Evolutionary conservation across 2,113 vertebrate genomes (phyloP).

Genomic region (Nycticebus coucang): DNA sequence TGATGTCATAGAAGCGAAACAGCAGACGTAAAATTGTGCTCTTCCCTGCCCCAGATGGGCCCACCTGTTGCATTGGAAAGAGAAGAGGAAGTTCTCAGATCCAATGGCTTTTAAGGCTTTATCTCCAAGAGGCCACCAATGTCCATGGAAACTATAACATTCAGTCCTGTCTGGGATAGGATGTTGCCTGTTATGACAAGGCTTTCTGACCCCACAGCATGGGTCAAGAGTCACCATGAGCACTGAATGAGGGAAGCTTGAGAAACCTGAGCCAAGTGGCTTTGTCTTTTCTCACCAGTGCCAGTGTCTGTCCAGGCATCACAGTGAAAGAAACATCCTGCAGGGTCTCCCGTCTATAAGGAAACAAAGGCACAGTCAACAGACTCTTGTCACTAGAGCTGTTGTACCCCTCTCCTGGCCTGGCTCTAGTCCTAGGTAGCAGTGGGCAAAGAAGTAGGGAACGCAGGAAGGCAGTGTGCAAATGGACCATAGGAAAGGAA

Average conservation of each 20-base stretch:
- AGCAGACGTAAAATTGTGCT: slow-evolving; percentile 96
- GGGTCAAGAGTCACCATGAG: background rate
- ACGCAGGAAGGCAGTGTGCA: background rate
- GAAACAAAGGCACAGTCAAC: background rate
- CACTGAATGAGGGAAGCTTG: background rate
- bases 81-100: background rate
- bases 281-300: slow-evolving; percentile 88
- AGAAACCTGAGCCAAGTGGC: background rate
- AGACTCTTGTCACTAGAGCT: background rate
- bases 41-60: slow-evolving; percentile 96
- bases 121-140: background rate
- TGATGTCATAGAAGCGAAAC: slow-evolving; percentile 96
- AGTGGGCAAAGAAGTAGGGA: background rate
- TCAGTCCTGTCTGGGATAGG: background rate
- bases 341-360: slow-evolving; percentile 92
- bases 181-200: background rate
- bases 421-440: background rate
- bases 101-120: background rate
- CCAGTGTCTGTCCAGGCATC: slow-evolving; percentile 94
- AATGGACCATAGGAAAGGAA: background rate
- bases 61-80: slow-evolving; percentile 87
- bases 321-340: slow-evolving; percentile 95
- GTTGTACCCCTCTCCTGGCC: background rate
- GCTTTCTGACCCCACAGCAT: background rate
- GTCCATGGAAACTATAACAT: background rate